Conservation (phyloP, 2,888 invertebrate genomes). For the Pachliopta kotzebuea region DNA sequence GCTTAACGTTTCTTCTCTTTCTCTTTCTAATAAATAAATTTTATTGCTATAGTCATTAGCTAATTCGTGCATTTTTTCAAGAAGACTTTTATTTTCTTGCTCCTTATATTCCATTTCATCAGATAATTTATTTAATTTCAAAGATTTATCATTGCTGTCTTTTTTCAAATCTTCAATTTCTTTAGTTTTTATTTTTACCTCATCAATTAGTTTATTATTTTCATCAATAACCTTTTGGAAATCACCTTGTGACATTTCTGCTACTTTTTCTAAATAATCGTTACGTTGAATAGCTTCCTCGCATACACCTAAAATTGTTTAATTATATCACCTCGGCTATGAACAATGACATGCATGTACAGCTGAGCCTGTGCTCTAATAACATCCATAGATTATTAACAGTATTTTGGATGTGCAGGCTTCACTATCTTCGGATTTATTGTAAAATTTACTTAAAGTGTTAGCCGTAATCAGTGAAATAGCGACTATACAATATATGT, state of each 20-base stretch:
- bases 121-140: conserved; percentile 47
- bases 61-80: conserved; percentile 45
- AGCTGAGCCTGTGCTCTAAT: too few relatives aligned
- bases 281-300: conserved; percentile 53
- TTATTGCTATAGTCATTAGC: conserved; percentile 44
- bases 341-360: too few relatives aligned
- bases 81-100: conserved; percentile 46
- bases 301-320: conserved; percentile 48
- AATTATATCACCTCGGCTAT: too few relatives aligned
- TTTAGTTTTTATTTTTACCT: conserved; percentile 47
- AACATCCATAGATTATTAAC: too few relatives aligned
- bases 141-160: conserved; percentile 51
- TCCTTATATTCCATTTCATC: conserved; percentile 48
- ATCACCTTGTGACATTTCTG: conserved; percentile 46
- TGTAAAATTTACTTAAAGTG: too few relatives aligned
- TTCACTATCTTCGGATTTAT: too few relatives aligned
- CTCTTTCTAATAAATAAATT: conserved; percentile 45
- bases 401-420: too few relatives aligned
- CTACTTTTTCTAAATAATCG: conserved; percentile 55
- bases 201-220: conserved; percentile 44
- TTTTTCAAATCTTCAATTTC: conserved; percentile 54
- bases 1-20: conserved; percentile 47
- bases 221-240: conserved; percentile 45
- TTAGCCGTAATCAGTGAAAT: too few relatives aligned
- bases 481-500: too few relatives aligned